Evolutionary conservation across 2,888 invertebrate species (phyloP), one percentile per base, ranked within the genome.

Genomic region (Andrena marginata): DNA sequence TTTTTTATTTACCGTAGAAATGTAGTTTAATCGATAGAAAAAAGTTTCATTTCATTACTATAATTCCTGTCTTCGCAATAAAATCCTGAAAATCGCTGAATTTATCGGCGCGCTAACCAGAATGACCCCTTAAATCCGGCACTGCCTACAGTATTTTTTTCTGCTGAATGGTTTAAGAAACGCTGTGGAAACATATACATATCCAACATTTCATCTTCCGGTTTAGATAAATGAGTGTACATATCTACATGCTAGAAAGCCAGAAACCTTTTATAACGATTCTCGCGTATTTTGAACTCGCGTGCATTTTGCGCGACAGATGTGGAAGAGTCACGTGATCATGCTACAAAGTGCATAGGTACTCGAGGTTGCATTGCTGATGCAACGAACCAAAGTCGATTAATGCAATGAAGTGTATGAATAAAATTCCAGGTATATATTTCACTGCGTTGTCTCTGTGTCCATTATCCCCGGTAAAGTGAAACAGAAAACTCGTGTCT

Each of bases 311-410:
- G 29, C 59, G 23, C 23, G 29, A 1, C 60, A 71, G 31, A 60
- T 60, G 60, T 42, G 29, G 10, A 69, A 20, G 29, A 71, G 23
- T 71, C 59, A 20, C 60, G 60, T 71, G 60, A 71, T 71, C 48
- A 16, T 16, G 48, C 20, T 70, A 16, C 20, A 48, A 7, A 60
- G 70, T 71, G 56, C 60, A 49, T 13, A 13, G 26, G 6, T 13
- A 48, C 10, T 31, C 20, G 60, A 60, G 48, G 42, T 42, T 42
- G n/a, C 6, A n/a, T 62, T n/a, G 29, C 70, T 60, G 70, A 71
- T 31, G 70, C 56, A 71, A 71, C 2, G n/a, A 60, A 20, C 26
- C 13, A 42, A 42, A 42, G 42, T 42, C 42, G 42, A 42, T 42
- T 42, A 42, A 42, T 16, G 42, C 42, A 16, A 13, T 5, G 1